Conservation (phyloP, 2,797 vertebrate species). For the Acomys russatus region DNA sequence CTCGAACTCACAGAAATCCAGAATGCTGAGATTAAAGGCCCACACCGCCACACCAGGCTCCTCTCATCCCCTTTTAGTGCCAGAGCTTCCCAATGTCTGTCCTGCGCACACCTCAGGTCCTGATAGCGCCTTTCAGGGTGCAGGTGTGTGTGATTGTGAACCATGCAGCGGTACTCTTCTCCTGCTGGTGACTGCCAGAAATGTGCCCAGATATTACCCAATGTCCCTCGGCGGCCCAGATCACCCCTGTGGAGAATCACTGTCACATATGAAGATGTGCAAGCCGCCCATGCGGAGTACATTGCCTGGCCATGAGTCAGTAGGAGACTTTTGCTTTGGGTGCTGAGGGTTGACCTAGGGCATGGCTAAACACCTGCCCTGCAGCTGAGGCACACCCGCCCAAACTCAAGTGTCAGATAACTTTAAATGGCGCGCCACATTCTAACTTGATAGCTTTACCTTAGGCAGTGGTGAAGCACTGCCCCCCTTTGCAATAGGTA, state of each 20-base stretch:
- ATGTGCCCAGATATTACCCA: background rate
- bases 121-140: background rate
- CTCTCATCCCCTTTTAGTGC: background rate
- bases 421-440: slow-evolving; percentile 11
- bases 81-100: background rate
- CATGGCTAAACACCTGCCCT: background rate
- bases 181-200: background rate
- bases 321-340: background rate
- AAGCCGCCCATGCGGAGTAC: background rate
- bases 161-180: background rate
- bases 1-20: no score
- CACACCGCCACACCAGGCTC: no score
- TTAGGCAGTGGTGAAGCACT: background rate
- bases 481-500: background rate
- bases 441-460: slow-evolving; percentile 17
- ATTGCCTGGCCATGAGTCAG: background rate
- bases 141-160: background rate
- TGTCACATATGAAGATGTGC: slow-evolving; percentile 8
- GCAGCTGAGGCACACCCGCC: background rate
- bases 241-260: background rate
- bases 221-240: background rate
- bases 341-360: background rate
- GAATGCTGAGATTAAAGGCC: no score
- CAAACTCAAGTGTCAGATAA: background rate
- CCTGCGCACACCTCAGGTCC: slow-evolving; percentile 6